Base-by-base conservation (phyloP, 2,888 invertebrate genomes). In the Pollenia amentaria region DNA sequence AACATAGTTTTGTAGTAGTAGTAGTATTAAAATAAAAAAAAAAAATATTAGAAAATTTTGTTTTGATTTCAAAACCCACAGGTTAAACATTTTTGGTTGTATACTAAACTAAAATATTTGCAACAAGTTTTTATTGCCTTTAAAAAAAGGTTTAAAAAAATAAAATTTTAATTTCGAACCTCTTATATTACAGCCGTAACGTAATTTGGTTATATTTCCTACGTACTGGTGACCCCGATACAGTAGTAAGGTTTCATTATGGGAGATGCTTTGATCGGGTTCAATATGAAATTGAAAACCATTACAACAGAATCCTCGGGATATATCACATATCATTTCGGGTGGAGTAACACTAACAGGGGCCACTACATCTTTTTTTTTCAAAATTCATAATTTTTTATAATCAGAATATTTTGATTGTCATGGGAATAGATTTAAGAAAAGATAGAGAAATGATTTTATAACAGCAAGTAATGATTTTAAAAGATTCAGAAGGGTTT, bases 151-250 rank as follows among this genome's bases (percentile, higher is more conserved):
- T 60, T 70, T 69, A 75, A 67, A 21, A 67, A 67, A 69, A 62
- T 60, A 16, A 64, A 75, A 42, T 76, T 83, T 69, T 55, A 18
- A 70, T 72, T n/a, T 76, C 86, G 87, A 89, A 89, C 88, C 88
- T 88, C 90, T 88, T 89, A 78, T 88, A 69, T 89, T 90, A 89
- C 92, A 92, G 91, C 91, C 91, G 85, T 88, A 81, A 81, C 83
- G 89, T 85, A 91, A 90, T 88, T 90, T 91, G 69, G 92, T 92
- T 70, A 92, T 89, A 89, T 91, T 92, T 90, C 92, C 92, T 91
- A 92, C 90, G 82, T 88, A 86, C 87, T 91, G 90, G 88, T 91
- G 91, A 90, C 84, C 89, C 76, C 90, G 92, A 89, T 88, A 90
- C 75, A 92, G 87, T 88, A 84, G 88, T 84, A 92, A 89, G 62